A percentile compares a stretch with the other conserved stretches of the same genome.
Evolutionary conservation across 1,140 invertebrate species (phyloP).

Genomic region (Drosophila sechellia): DNA sequence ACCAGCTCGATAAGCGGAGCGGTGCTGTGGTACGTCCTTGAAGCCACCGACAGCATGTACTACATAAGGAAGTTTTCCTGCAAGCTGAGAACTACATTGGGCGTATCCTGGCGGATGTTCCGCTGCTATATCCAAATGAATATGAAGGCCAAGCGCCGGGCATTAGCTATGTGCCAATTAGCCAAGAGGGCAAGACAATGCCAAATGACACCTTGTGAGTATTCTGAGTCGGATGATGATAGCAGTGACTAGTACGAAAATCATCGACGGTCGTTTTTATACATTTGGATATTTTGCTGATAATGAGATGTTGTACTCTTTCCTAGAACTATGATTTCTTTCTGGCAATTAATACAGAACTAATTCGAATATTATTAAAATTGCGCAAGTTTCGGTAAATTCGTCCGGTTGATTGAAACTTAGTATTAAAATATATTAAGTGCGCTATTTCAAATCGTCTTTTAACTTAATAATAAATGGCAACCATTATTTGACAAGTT

Average conservation of each 20-base stretch:
- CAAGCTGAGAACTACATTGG: neutral
- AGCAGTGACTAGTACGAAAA: constrained; percentile 1
- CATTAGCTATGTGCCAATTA: constrained; percentile 27
- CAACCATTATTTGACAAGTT: constrained; percentile 2
- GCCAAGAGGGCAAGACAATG: neutral
- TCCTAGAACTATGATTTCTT: neutral
- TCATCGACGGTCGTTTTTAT: neutral
- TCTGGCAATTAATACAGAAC: constrained; percentile 17
- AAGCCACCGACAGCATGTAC: constrained; percentile 39
- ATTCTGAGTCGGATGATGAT: neutral
- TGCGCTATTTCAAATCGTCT: neutral
- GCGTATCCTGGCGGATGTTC: constrained; percentile 1
- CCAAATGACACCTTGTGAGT: neutral
- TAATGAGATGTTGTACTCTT: no score
- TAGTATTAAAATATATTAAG: neutral
- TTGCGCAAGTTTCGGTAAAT: no score
- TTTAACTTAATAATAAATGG: constrained; percentile 1
- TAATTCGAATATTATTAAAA: no score
- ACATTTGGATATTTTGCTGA: no score
- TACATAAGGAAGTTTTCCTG: neutral
- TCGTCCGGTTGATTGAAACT: no score
- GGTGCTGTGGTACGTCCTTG: constrained; percentile 42
- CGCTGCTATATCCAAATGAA: constrained; percentile 25
- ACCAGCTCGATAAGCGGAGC: constrained; percentile 18
- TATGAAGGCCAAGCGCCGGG: constrained; percentile 4